phyloP scores from a whole-genome alignment of 2,113 vertebrate species.

The Otocyon megalotis region DNA sequence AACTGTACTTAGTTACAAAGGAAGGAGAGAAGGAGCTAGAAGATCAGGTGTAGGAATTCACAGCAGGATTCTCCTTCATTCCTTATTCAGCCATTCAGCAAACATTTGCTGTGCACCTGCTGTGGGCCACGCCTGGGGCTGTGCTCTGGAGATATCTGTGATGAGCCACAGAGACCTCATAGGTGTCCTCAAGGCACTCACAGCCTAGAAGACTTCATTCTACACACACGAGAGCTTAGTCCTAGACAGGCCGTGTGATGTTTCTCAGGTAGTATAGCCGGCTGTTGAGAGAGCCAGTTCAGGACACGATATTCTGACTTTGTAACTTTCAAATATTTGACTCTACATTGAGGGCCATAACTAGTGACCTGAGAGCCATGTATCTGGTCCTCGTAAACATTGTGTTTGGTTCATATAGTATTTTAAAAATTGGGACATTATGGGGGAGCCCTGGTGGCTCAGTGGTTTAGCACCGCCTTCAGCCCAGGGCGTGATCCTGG shows the following conservation, averaged over 20 bases:
- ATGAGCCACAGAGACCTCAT: background rate
- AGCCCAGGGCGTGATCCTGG: no score
- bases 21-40: background rate
- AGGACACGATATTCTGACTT: no score
- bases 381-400: background rate
- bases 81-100: background rate
- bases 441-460: no score
- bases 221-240: background rate
- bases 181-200: background rate
- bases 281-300: background rate
- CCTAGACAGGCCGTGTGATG: background rate
- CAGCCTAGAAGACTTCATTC: background rate
- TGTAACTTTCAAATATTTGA: background rate
- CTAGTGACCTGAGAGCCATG: background rate
- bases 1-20: background rate
- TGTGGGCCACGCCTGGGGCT: background rate
- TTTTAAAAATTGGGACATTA: background rate
- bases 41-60: background rate
- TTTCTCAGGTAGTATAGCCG: background rate
- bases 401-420: background rate
- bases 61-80: background rate
- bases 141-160: accelerated
- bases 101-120: background rate
- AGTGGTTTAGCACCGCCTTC: no score
- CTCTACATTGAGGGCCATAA: background rate